A percentile compares a stretch with the other conserved stretches of the same genome.
Evolutionary conservation across 2,888 invertebrate genomes (phyloP).

Genomic region (Esperia sulphurella): DNA sequence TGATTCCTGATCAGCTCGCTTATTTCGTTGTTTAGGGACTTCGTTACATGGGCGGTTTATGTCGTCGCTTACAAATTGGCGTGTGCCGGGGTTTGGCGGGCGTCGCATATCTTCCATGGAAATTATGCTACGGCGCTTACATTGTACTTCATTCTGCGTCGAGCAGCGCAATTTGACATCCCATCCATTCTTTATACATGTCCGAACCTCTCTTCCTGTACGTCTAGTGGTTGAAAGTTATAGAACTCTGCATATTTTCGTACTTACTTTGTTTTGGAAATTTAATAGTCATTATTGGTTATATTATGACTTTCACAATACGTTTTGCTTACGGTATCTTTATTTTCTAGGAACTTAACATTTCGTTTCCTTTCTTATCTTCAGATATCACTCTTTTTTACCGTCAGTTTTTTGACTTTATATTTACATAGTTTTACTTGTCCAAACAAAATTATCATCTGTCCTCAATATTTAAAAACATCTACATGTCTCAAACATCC

Average conservation of each 20-base stretch:
- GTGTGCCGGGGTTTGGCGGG: constrained; percentile 44
- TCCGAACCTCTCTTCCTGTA: not conserved
- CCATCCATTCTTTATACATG: constrained; percentile 10
- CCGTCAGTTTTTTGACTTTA: no score
- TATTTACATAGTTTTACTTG: not conserved
- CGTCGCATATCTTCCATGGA: constrained; percentile 43
- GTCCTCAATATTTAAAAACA: not conserved
- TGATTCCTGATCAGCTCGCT: constrained; percentile 42
- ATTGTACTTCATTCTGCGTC: constrained; percentile 51
- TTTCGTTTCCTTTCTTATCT: no score
- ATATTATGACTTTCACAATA: no score
- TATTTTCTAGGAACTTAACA: no score
- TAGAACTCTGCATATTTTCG: not conserved
- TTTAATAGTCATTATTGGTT: no score
- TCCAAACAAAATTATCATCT: not conserved
- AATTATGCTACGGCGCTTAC: constrained; percentile 47
- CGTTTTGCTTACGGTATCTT: no score
- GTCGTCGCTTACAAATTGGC: constrained; percentile 74
- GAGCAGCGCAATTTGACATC: constrained; percentile 37
- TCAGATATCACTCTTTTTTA: no score
- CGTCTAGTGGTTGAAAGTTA: not conserved
- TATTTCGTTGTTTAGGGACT: constrained; percentile 71
- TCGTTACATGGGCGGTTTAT: constrained; percentile 71
- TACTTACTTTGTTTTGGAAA: not conserved
- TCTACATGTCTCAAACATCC: constrained; percentile 23